Conservation (phyloP, 2,888 invertebrate species). For the Rhagonycha fulva region DNA sequence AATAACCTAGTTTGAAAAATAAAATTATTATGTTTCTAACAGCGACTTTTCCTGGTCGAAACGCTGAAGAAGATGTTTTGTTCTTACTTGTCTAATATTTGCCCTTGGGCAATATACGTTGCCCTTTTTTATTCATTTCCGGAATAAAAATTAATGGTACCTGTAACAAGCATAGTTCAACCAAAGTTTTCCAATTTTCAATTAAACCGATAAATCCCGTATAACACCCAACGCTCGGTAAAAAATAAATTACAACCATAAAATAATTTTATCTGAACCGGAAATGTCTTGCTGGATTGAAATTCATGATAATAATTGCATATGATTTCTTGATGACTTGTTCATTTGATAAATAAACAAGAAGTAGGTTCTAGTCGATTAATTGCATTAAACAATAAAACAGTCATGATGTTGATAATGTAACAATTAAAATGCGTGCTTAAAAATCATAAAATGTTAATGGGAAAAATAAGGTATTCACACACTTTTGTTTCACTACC, state of each 20-base stretch:
- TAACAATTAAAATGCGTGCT: background rate
- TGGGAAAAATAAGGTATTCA: background rate
- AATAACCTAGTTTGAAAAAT: too few relatives aligned
- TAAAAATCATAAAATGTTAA: background rate
- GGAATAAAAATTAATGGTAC: too few relatives aligned
- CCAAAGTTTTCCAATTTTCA: background rate
- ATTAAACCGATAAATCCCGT: background rate
- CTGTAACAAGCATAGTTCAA: too few relatives aligned
- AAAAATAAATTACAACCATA: background rate
- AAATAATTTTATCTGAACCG: background rate
- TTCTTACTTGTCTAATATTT: too few relatives aligned
- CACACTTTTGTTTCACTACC: background rate
- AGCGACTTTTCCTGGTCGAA: too few relatives aligned
- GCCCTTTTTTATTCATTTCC: too few relatives aligned
- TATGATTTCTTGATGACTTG: background rate
- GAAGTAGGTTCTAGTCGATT: background rate
- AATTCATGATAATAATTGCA: background rate
- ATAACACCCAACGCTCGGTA: background rate
- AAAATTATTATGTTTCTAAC: too few relatives aligned
- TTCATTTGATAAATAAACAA: background rate
- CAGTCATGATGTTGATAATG: background rate
- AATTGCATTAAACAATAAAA: background rate
- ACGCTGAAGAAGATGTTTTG: too few relatives aligned
- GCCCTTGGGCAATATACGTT: too few relatives aligned
- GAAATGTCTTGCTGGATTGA: background rate